These are phyloP conservation scores for Halichoeres trimaculatus DNA, from an alignment of 2,113 vertebrate species.

Conservation along the genomic window DNA sequence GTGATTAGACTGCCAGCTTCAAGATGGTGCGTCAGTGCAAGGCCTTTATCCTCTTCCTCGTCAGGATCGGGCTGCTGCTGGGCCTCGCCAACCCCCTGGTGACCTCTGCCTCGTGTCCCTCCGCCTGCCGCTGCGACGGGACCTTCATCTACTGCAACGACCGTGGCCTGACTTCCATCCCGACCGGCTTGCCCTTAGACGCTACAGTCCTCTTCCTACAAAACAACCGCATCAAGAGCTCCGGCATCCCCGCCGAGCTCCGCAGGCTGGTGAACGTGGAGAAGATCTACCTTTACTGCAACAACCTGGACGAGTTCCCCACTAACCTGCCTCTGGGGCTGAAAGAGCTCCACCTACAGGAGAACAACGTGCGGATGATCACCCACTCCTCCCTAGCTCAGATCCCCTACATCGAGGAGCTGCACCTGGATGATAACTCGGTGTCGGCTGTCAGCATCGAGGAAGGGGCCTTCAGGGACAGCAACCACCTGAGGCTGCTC, in stretches of 20 bases:
- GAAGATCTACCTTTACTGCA: slow-evolving; percentile 98
- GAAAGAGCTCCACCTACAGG: slow-evolving; percentile 98
- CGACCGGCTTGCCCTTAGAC: slow-evolving; percentile 93
- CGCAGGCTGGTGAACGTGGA: slow-evolving; percentile 92
- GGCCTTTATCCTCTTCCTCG: slow-evolving; percentile 92
- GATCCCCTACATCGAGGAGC: slow-evolving; percentile 96
- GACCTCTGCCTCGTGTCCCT: slow-evolving; percentile 92
- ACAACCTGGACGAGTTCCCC: slow-evolving; percentile 98
- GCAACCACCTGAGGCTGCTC: slow-evolving; percentile 93
- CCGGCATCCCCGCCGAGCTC: slow-evolving; percentile 95
- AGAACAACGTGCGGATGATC: slow-evolving; percentile 98
- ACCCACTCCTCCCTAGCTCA: slow-evolving; percentile 94
- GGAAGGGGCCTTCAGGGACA: slow-evolving; percentile 97
- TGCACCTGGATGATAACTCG: slow-evolving; percentile 98
- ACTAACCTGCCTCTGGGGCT: slow-evolving; percentile 95
- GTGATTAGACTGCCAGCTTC: slow-evolving; percentile 83
- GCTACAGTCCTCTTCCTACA: slow-evolving; percentile 98
- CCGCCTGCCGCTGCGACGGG: slow-evolving; percentile 93
- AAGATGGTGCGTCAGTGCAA: slow-evolving; percentile 94
- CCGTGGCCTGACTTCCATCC: slow-evolving; percentile 96
- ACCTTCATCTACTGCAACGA: slow-evolving; percentile 99
- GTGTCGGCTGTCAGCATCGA: slow-evolving; percentile 98
- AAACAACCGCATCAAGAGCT: slow-evolving; percentile 99
- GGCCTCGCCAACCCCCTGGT: slow-evolving; percentile 88
- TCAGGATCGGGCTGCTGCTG: slow-evolving; percentile 93